Base-by-base conservation (phyloP, 2,113 vertebrate species). In the Mustela nigripes region DNA sequence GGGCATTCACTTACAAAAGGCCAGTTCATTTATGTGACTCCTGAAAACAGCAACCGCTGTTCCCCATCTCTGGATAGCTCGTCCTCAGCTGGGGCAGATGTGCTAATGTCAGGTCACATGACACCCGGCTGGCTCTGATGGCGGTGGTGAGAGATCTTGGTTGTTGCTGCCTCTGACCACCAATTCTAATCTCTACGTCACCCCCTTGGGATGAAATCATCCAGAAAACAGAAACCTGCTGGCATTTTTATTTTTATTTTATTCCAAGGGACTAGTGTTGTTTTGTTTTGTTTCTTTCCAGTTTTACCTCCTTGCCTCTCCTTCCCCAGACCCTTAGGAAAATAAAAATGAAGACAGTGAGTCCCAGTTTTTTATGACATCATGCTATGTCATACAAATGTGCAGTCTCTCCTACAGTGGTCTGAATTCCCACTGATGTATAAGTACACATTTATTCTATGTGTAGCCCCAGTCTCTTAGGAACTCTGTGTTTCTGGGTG, bases 1-100 rank as follows among this genome's bases (percentile, higher is more conserved):
- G 98, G 94, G 95, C 89, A 96, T 83, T 91, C 88, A 63, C 98
- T 97, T 98, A 62, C 92, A 98, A 97, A 97, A 98, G 67, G 97
- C 94, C 96, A 85, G 31, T 71, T 98, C 96, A 98, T 98, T 97
- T 96, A 81, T 96, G 45, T 95, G 95, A 87, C 85, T 98, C 92
- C 94, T 97, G 81, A 96, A 94, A 94, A 95, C 86, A 84, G 81
- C 89, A 73, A 81, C 88, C 19, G 3, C 78, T 98, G 92, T 78
- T 96, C 80, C 78, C 91, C 53, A 60, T 95, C 76, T 97, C 78
- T 96, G 96, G 93, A 83, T 97, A 97, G 94, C 96, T 95, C 97
- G 97, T 98, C 98, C 65, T 71, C 16, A 28, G 53, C 60, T 74
- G 7, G 67, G 74, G 36, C 48, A 80, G 65, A 94, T 71, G 85